Percentiles rank a stretch among this genome's conserved stretches.
Conservation (phyloP, 2,113 vertebrate genomes). For the Otis tarda region DNA sequence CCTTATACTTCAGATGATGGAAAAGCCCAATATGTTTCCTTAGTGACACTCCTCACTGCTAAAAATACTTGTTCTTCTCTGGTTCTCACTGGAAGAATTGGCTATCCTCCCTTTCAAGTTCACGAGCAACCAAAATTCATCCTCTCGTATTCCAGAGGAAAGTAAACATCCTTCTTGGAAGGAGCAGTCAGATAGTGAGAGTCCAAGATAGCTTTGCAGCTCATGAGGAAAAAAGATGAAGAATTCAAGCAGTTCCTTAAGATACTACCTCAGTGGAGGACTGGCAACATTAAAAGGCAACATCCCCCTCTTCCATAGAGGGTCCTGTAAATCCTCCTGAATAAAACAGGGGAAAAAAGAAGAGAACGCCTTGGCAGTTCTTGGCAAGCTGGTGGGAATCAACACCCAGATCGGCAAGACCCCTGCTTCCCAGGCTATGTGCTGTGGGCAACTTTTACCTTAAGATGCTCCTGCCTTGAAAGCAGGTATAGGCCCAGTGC, state of each 20-base stretch:
- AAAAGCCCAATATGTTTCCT: not conserved
- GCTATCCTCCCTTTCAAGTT: not conserved
- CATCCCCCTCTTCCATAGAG: not conserved
- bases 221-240: not conserved
- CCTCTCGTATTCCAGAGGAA: not conserved
- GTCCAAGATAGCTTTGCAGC: not conserved
- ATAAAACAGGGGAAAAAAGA: not conserved
- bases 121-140: rapidly evolving
- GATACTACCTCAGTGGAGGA: not conserved
- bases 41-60: not conserved
- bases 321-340: not conserved
- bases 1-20: not conserved
- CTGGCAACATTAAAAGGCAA: not conserved
- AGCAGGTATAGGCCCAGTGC: not conserved
- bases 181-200: not conserved
- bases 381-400: not conserved
- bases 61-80: not conserved
- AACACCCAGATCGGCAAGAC: not conserved
- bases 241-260: not conserved
- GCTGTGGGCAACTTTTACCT: not conserved
- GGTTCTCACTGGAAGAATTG: not conserved
- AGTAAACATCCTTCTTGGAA: not conserved
- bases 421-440: not conserved
- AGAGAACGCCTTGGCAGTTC: not conserved
- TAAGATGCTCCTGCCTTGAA: not conserved